A percentile compares a stretch with the other conserved stretches of the same genome.
These are phyloP conservation scores for Bombyx mandarina DNA, from an alignment of 1,140 invertebrate species.

Conservation along the genomic window DNA sequence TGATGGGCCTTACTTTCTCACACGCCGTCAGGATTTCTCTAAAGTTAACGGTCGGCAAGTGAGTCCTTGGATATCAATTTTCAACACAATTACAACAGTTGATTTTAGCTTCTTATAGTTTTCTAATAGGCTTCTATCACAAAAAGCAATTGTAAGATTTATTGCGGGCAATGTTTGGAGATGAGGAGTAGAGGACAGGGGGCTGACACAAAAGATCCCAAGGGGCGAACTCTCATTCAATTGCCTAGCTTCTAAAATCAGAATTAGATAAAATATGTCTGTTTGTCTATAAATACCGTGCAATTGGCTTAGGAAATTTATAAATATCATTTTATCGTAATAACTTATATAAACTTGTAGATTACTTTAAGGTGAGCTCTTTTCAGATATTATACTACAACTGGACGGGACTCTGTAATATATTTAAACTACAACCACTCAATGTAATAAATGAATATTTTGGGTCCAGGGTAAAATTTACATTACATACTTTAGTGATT, in stretches of 20 bases:
- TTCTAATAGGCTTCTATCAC: too few relatives aligned
- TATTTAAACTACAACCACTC: constrained; percentile 16
- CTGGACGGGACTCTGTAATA: constrained; percentile 12
- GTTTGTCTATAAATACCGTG: too few relatives aligned
- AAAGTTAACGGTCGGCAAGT: constrained; percentile 17
- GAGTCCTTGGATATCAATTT: not conserved
- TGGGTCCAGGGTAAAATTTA: constrained; percentile 12
- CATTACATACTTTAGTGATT: not conserved
- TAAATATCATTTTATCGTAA: too few relatives aligned
- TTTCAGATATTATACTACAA: constrained; percentile 18
- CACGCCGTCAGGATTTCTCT: constrained; percentile 8
- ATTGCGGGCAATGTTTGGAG: too few relatives aligned
- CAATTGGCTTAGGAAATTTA: too few relatives aligned
- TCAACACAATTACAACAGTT: not conserved
- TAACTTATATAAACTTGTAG: not conserved
- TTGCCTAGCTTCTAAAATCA: too few relatives aligned
- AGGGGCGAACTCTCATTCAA: too few relatives aligned
- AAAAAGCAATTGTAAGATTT: too few relatives aligned
- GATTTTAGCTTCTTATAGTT: too few relatives aligned
- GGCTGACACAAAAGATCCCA: too few relatives aligned
- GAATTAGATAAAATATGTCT: too few relatives aligned
- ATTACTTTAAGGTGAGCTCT: not conserved
- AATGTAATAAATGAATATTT: constrained; percentile 20
- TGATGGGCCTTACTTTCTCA: constrained; percentile 20
- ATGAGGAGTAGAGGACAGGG: too few relatives aligned